Percentiles rank a stretch among this genome's conserved stretches.
phyloP scores from a whole-genome alignment of 2,888 invertebrate genomes.

The Leptinotarsa haldemani region DNA sequence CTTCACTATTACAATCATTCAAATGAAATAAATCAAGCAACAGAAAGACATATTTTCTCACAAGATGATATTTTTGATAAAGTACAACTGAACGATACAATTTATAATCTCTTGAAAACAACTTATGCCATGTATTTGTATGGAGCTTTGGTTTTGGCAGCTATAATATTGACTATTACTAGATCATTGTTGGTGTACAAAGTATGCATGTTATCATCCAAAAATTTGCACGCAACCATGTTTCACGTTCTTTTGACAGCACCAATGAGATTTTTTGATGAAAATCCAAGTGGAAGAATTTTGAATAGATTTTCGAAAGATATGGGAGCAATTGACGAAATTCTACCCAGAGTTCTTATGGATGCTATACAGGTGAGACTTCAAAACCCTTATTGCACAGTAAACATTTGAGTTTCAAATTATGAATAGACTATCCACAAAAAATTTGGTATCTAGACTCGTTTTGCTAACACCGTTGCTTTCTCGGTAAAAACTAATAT shows the following conservation, averaged over 20 bases:
- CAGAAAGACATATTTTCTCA: background rate
- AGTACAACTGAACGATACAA: constrained; percentile 14
- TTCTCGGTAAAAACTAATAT: no score
- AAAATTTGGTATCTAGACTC: no score
- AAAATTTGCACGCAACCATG: constrained; percentile 81
- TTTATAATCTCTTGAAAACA: constrained; percentile 43
- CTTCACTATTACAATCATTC: background rate
- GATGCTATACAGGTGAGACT: constrained; percentile 71
- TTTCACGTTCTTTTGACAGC: constrained; percentile 74
- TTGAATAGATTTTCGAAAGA: constrained; percentile 87
- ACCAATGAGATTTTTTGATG: constrained; percentile 82
- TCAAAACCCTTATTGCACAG: no score
- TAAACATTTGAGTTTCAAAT: no score
- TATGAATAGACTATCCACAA: no score
- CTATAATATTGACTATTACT: constrained; percentile 70
- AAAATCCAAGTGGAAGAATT: constrained; percentile 83
- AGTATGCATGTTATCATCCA: constrained; percentile 81
- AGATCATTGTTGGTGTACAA: constrained; percentile 79
- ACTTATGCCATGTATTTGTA: constrained; percentile 66
- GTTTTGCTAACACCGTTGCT: no score
- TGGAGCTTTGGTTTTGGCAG: constrained; percentile 69
- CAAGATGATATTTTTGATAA: background rate
- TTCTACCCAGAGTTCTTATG: constrained; percentile 74
- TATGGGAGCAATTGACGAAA: constrained; percentile 82
- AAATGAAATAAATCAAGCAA: background rate